Evolutionary conservation across 2,888 invertebrate species (phyloP).

Genomic region (Odiellus spinosus): DNA sequence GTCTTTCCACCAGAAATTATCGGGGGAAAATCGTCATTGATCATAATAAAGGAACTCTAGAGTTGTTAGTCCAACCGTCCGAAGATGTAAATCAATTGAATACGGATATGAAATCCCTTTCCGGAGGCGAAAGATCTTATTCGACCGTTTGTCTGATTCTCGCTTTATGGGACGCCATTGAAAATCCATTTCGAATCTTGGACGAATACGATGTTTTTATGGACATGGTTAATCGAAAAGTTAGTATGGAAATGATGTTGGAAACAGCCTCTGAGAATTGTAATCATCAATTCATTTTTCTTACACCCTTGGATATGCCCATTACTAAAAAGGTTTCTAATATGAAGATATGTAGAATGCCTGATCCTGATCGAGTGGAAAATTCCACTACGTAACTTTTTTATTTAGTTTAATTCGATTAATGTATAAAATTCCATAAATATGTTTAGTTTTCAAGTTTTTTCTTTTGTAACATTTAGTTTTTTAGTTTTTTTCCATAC

Average conservation of each 20-base stretch:
- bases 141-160: constrained; percentile 87
- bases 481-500: no score
- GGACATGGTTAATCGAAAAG: constrained; percentile 68
- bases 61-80: constrained; percentile 8
- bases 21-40: no score
- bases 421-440: no score
- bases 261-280: constrained; percentile 51
- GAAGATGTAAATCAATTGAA: constrained; percentile 3
- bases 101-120: constrained; percentile 42
- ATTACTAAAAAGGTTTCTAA: constrained; percentile 1
- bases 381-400: no score
- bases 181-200: constrained; percentile 79
- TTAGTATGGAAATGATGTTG: constrained; percentile 59
- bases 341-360: constrained; percentile 9
- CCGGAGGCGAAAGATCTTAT: constrained; percentile 90
- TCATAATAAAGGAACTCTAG: no score
- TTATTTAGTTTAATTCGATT: no score
- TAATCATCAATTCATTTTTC: constrained; percentile 65
- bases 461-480: no score
- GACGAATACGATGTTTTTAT: constrained; percentile 97
- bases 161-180: constrained; percentile 80
- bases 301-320: constrained; percentile 54
- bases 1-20: no score
- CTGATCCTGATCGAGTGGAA: no score
- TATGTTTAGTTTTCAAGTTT: no score